Evolutionary conservation across 37 sponge, comb jelly and placozoan species (phyloP), one percentile per base, ranked within the genome.

Genomic region (Hexactinellida sp.): DNA sequence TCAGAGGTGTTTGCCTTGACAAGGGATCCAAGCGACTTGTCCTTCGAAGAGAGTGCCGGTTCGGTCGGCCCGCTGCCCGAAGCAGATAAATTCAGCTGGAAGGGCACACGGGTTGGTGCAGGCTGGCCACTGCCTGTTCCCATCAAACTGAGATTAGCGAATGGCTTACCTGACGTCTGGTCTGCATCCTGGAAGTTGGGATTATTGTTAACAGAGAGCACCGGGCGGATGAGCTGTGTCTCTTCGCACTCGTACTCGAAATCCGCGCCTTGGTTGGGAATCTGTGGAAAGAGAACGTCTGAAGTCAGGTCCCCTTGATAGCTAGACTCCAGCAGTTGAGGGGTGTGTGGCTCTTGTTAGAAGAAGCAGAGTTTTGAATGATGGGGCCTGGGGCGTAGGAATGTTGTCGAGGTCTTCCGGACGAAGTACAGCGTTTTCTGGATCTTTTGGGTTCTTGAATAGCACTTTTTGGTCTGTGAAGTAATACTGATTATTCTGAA

Each of bases 361-460:
- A 63, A 28, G 76, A 63, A 28, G 76, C 25, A 7, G 76, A 63
- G 76, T 63, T 63, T 7, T 63, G 3, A n/a, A 63, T 3, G 76
- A n/a, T 3, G 76, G 76, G 21, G 13, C 28, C 25, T 63, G 32
- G 5, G 76, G 76, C 19, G 76, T 63, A 23, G 76, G 76, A 7
- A 63, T 3, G 34, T 63, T 63, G 34, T 63, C 76, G 25, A 63
- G 76, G 34, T 63, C 76, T 23, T 63, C 76, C 34, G 76, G 76
- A 63, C 76, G 76, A 7, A 63, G 76, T 7, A n/a, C 13, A n/a
- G 76, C 76, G 5, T 63, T 10, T 28, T 63, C 76, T 25, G 76
- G 76, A 23, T 63, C 76, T 63, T n/a, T 63, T 3, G 76, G 76
- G 34, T 63, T 63, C 76, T 63, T 63, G 76, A 63, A 63, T n/a